Percentiles rank a stretch among this genome's conserved stretches.
These are phyloP conservation scores for Planiliza haematocheilus DNA, from an alignment of 2,113 vertebrate genomes.

Conservation along the genomic window DNA sequence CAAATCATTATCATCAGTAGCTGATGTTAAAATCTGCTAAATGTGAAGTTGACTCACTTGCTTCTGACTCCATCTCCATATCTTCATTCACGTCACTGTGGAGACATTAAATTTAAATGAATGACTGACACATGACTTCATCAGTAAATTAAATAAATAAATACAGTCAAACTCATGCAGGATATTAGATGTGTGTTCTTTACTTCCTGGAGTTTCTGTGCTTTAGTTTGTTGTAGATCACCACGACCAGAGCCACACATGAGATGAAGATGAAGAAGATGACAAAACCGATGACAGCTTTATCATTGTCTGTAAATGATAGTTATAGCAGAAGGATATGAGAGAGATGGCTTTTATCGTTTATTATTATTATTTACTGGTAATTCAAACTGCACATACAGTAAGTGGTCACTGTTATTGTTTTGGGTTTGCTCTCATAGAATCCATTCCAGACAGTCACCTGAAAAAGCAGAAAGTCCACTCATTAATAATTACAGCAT, in stretches of 20 bases:
- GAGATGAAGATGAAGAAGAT: conserved; percentile 90
- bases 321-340: background rate
- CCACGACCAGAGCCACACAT: conserved; percentile 87
- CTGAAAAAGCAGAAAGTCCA: conserved; percentile 50
- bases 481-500: conserved; percentile 9
- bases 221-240: conserved; percentile 84
- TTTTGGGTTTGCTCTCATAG: accelerated
- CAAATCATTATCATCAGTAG: no score
- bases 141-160: no score
- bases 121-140: no score
- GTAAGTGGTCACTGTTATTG: accelerated
- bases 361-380: no score
- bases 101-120: no score
- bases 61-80: no score
- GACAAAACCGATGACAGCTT: conserved; percentile 88
- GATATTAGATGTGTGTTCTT: conserved; percentile 33
- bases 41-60: no score
- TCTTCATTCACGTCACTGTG: no score
- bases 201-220: conserved; percentile 72
- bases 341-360: no score
- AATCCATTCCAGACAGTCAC: background rate
- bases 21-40: no score
- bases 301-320: conserved; percentile 86
- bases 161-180: no score
- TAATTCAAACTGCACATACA: conserved; percentile 55